Evolutionary conservation across 2,797 vertebrate species (phyloP), one percentile per base, ranked within the genome.

Genomic region (Microhierax caerulescens): DNA sequence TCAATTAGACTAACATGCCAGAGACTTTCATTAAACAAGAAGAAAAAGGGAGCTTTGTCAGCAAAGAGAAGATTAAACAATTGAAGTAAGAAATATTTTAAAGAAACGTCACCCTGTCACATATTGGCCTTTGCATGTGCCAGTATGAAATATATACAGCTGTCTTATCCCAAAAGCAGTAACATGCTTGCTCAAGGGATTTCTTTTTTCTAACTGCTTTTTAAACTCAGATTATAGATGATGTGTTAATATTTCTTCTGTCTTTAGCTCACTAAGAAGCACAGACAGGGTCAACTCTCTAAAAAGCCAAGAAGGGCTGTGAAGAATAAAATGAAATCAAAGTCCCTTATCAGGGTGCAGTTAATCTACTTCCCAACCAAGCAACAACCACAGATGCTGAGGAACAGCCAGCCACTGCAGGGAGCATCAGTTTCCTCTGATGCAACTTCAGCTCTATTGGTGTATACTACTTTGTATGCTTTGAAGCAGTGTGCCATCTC

Each of bases 21-120:
- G 83, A 93, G 69, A 92, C 50, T 95, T 95, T 87, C 73, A 92
- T 94, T 96, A 81, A 37, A 82, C 70, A 77, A 54, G 76, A 77
- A 83, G 30, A 37, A 74, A 88, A 67, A 53, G 48, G n/a, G 48
- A 95, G 72, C 73, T 95, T 95, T 94, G 85, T 93, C 91, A 93
- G 89, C 93, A 93, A 79, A 89, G 80, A 90, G 76, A 82, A 91
- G 82, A 91, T 96, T 79, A 94, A 96, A 93, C 60, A 93, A 70
- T 19, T 79, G 57, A 84, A 95, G 85, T 75, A 36, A 80, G 75
- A 96, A 94, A 67, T 68, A 81, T 64, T 93, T 73, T 80, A 94
- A 91, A 94, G 77, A 48, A 95, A 80, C 63, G 68, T 88, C 84
- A 91, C 65, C 90, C 88, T 95, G 91, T 88, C 90, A 85, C 15